Conservation (phyloP, 2,113 vertebrate species). For the Elanus axillaris region DNA sequence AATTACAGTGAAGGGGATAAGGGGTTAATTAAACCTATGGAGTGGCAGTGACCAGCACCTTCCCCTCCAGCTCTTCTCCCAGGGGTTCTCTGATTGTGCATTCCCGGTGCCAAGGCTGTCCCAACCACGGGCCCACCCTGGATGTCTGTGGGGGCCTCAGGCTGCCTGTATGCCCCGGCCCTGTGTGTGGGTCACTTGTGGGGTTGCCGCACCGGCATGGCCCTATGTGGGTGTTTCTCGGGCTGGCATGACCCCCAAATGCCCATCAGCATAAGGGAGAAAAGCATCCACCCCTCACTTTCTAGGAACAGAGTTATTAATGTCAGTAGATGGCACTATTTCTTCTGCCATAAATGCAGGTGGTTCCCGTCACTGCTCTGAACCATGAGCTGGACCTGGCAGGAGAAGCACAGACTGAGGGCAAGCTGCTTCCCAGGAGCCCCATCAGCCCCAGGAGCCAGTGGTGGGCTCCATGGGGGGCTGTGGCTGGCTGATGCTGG, state of each 20-base stretch:
- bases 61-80: neutral
- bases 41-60: neutral
- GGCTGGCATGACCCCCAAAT: neutral
- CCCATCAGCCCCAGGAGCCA: neutral
- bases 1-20: neutral
- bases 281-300: neutral
- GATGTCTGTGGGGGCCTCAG: neutral
- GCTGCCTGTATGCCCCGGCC: neutral
- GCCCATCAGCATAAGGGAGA: neutral
- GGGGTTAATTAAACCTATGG: neutral
- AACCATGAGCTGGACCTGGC: neutral
- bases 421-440: neutral
- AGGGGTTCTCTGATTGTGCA: neutral
- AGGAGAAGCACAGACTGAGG: neutral
- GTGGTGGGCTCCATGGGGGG: accelerated
- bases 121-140: accelerated
- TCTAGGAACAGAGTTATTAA: neutral
- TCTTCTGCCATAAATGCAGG: neutral
- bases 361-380: neutral
- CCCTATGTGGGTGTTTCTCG: accelerated
- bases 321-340: slow-evolving; percentile 64
- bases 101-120: accelerated
- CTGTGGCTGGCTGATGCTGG: accelerated
- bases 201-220: neutral
- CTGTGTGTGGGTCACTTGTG: accelerated